Evolutionary conservation across 2,888 invertebrate genomes (phyloP).

Genomic region (Drosophila hawaiiensis): DNA sequence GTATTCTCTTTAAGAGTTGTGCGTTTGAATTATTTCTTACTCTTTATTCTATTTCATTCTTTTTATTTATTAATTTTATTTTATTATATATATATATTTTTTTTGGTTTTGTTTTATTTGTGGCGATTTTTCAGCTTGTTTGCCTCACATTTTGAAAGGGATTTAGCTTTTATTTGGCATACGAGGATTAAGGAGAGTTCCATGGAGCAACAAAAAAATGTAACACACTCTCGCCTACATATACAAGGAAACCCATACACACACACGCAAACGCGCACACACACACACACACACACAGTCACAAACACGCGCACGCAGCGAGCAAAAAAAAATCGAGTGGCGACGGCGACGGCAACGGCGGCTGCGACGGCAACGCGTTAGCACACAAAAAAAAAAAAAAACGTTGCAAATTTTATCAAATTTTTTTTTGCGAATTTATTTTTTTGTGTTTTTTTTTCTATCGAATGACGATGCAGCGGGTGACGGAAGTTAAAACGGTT

Average conservation of each 20-base stretch:
- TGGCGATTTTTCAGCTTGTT: slow-evolving; percentile 14
- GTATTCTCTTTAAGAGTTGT: slow-evolving; percentile 33
- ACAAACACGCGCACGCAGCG: slow-evolving; percentile 31
- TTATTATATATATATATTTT: background rate
- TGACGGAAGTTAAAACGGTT: background rate
- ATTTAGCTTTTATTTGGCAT: slow-evolving; percentile 51
- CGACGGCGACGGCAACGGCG: slow-evolving; percentile 34
- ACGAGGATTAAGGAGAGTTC: slow-evolving; percentile 38
- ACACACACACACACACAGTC: slow-evolving; percentile 5
- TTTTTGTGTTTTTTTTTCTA: slow-evolving; percentile 6
- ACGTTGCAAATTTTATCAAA: slow-evolving; percentile 28
- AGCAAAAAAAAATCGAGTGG: slow-evolving; percentile 35
- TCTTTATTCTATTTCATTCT: slow-evolving; percentile 12
- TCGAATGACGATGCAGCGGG: slow-evolving; percentile 7
- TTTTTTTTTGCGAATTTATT: background rate
- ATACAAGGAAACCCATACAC: slow-evolving; percentile 15
- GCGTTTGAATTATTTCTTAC: slow-evolving; percentile 32
- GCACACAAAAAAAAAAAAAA: slow-evolving; percentile 29
- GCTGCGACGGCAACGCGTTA: slow-evolving; percentile 43
- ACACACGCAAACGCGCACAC: slow-evolving; percentile 12
- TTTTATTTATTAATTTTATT: slow-evolving; percentile 7
- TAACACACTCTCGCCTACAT: slow-evolving; percentile 39
- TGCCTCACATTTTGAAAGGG: slow-evolving; percentile 29
- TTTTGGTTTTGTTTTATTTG: slow-evolving; percentile 10
- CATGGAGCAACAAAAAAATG: slow-evolving; percentile 30